Evolutionary conservation across 2,113 vertebrate species (phyloP).

Genomic region (Epinephelus moara): DNA sequence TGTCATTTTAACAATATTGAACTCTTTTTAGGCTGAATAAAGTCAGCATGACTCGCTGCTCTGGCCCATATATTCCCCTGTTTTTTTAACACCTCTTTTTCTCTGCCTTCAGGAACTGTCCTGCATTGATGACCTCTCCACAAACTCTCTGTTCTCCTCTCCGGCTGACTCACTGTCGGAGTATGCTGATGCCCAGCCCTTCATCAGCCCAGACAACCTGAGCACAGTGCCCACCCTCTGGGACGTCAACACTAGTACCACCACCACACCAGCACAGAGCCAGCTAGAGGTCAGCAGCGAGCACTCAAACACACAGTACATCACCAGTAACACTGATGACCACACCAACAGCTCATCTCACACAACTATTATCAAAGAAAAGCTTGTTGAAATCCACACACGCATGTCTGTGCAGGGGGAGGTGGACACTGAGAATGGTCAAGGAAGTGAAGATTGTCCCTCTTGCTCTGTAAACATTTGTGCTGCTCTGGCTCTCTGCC

Average conservation of each 20-base stretch:
- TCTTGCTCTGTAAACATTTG: neutral
- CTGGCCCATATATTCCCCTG: neutral
- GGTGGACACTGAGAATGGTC: neutral
- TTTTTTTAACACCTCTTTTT: constrained; percentile 19
- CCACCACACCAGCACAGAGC: constrained; percentile 80
- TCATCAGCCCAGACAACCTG: constrained; percentile 86
- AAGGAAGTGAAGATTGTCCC: neutral
- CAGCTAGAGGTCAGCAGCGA: constrained; percentile 85
- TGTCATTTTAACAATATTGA: neutral
- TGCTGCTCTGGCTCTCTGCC: neutral
- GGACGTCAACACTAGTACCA: constrained; percentile 89
- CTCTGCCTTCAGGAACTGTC: constrained; percentile 88
- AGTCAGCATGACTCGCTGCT: neutral
- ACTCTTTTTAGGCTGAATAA: neutral
- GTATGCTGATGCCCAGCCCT: constrained; percentile 88
- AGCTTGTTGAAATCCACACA: constrained; percentile 5
- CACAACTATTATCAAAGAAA: neutral
- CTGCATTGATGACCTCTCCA: constrained; percentile 92
- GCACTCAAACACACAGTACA: neutral
- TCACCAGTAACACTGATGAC: constrained; percentile 13
- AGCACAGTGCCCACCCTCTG: constrained; percentile 91
- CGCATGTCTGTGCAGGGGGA: neutral
- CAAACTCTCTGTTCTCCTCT: constrained; percentile 93
- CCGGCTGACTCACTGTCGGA: constrained; percentile 93
- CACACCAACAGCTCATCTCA: neutral